These are phyloP conservation scores for Tanypteryx hageni DNA, from an alignment of 2,888 invertebrate genomes.

Conservation along the genomic window DNA sequence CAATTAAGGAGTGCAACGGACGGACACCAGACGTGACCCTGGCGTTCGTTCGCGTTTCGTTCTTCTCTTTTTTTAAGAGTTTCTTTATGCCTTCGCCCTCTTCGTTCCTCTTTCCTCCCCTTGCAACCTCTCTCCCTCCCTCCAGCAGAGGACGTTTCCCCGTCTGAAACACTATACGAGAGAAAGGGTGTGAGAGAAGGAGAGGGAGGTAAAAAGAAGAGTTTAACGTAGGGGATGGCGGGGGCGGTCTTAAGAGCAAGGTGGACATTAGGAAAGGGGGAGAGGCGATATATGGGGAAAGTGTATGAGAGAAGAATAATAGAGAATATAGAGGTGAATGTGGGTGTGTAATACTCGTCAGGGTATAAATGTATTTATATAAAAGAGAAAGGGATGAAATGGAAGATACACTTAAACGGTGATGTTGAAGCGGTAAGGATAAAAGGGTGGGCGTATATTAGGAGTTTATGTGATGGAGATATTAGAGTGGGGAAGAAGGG, in stretches of 20 bases:
- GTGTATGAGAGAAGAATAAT: background rate
- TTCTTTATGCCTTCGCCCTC: background rate
- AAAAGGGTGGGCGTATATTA: too few species aligned
- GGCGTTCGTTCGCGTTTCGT: background rate
- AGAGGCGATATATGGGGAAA: background rate
- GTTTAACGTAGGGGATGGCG: background rate
- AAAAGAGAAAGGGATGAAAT: too few species aligned
- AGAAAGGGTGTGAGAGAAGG: background rate
- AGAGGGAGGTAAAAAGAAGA: background rate
- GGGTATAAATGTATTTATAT: too few species aligned
- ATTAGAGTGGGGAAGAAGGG: too few species aligned
- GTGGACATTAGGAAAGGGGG: background rate
- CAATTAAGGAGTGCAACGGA: constrained; percentile 59
- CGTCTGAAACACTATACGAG: constrained; percentile 22
- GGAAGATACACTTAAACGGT: too few species aligned
- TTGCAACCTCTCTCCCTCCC: background rate
- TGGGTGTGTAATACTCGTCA: background rate
- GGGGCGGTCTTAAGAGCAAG: background rate
- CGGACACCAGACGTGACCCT: constrained; percentile 30
- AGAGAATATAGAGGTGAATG: background rate
- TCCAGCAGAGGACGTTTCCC: constrained; percentile 23
- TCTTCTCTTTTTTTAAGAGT: background rate
- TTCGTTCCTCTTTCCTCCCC: background rate
- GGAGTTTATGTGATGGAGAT: too few species aligned
- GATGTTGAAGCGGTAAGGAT: too few species aligned